Evolutionary conservation across 2,888 invertebrate genomes (phyloP).

Genomic region (Melieria omissa): DNA sequence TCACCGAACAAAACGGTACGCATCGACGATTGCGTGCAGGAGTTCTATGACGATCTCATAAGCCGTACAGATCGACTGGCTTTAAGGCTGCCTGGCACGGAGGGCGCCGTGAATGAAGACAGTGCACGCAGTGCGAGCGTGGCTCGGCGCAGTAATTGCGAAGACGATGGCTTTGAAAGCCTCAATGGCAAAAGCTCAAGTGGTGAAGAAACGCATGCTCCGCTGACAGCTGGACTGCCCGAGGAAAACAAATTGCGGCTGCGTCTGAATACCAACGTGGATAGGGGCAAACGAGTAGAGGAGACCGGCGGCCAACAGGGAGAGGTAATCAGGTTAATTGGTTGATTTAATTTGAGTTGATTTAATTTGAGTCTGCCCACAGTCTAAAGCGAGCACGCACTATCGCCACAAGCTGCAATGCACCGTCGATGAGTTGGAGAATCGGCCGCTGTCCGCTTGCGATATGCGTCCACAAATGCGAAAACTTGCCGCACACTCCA

Average conservation of each 20-base stretch:
- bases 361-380: neutral
- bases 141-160: conserved; percentile 61
- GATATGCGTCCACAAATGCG: conserved; percentile 15
- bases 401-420: conserved; percentile 46
- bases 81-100: neutral
- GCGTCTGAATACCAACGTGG: conserved; percentile 50
- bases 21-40: conserved; percentile 48
- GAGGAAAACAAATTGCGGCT: conserved; percentile 54
- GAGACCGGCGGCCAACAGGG: conserved; percentile 31
- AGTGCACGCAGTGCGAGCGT: neutral
- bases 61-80: neutral
- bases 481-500: conserved; percentile 12
- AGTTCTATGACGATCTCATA: conserved; percentile 50
- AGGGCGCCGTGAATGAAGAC: neutral
- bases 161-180: conserved; percentile 89
- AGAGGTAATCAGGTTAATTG: conserved; percentile 29
- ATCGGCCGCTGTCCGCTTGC: conserved; percentile 16
- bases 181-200: conserved; percentile 84
- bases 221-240: conserved; percentile 23
- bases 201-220: conserved; percentile 66
- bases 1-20: conserved; percentile 42
- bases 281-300: conserved; percentile 5
- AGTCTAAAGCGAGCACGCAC: conserved; percentile 10
- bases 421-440: neutral
- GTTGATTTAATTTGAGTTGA: neutral